Evolutionary conservation across 2,113 vertebrate genomes (phyloP).

Genomic region (Odobenus rosmarus): DNA sequence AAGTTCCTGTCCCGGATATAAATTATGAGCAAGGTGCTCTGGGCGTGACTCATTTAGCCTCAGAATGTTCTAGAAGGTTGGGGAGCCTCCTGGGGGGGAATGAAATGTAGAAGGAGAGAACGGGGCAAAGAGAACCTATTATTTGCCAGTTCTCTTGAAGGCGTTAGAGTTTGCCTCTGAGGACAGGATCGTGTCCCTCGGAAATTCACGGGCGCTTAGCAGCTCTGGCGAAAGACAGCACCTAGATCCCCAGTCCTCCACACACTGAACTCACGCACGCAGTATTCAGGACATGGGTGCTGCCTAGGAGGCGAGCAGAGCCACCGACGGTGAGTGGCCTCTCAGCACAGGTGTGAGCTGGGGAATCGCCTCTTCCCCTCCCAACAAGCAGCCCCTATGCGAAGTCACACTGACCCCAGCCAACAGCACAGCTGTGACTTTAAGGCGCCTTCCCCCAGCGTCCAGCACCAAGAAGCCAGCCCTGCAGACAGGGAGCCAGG

Average conservation of each 20-base stretch:
- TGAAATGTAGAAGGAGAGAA: background rate
- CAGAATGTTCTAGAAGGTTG: constrained; percentile 40
- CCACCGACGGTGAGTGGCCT: background rate
- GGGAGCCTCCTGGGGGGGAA: background rate
- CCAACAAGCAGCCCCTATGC: rapidly evolving
- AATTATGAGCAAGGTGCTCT: background rate
- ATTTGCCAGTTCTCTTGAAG: background rate
- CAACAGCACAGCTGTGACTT: background rate
- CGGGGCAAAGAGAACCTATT: background rate
- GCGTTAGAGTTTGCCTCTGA: background rate
- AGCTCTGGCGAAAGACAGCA: background rate
- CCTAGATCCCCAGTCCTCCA: background rate
- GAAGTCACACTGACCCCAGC: background rate
- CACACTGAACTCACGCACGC: background rate
- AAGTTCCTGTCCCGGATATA: background rate
- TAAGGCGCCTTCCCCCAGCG: too few species aligned
- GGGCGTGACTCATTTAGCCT: background rate
- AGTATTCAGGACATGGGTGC: background rate
- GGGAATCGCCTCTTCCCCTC: background rate
- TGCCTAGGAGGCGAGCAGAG: background rate
- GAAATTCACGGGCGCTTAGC: background rate
- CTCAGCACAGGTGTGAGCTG: background rate
- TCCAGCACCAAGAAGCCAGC: background rate
- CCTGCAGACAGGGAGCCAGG: background rate
- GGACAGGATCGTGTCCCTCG: background rate